Base-by-base conservation (phyloP, 2,113 vertebrate species). In the Myxocyprinus asiaticus region DNA sequence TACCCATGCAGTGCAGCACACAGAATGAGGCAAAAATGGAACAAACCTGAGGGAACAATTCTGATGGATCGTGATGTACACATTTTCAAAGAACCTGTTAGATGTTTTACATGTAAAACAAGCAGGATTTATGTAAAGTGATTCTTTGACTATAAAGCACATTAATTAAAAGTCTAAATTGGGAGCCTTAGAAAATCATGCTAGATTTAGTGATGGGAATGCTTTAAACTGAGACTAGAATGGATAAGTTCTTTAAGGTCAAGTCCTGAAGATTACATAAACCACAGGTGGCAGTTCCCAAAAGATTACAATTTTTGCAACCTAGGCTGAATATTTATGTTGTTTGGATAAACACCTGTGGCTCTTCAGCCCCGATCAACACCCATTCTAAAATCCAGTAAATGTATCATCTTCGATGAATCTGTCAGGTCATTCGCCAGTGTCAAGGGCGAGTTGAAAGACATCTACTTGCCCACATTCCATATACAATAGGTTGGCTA, bases 401-500 rank as follows among this genome's bases (percentile, higher is more conserved):
- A 0, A 15, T n/a, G n/a, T 11, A 15, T 58, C 80, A 62, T 68
- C 71, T 62, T 47, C 67, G 83, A 80, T 68, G 17, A 50, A 80
- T 65, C 61, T 53, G 45, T 83, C 68, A 76, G 67, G 79, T 73
- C 70, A 81, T 84, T 33, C 81, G 76, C 67, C 83, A 72, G 79
- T 43, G 76, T 77, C 71, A 48, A 76, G 59, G n/a, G 12, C 7
- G 67, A 82, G 70, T 50, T n/a, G 77, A 77, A 64, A 75, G 81
- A 81, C 68, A 85, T 74, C 56, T 80, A 78, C 50, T 42, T 79
- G 73, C 66, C 33, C 48, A 70, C 84, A 87, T 86, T 87, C 85
- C 85, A 82, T 12, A 15, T 66, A 81, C 84, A 81, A 83, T 82
- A 81, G 78, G 82, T 79, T 86, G 85, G 77, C 87, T 88, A 86